Percentiles rank a stretch among this genome's conserved stretches.
Conservation (phyloP, 2,888 invertebrate species). For the Sabatieria punctata region DNA sequence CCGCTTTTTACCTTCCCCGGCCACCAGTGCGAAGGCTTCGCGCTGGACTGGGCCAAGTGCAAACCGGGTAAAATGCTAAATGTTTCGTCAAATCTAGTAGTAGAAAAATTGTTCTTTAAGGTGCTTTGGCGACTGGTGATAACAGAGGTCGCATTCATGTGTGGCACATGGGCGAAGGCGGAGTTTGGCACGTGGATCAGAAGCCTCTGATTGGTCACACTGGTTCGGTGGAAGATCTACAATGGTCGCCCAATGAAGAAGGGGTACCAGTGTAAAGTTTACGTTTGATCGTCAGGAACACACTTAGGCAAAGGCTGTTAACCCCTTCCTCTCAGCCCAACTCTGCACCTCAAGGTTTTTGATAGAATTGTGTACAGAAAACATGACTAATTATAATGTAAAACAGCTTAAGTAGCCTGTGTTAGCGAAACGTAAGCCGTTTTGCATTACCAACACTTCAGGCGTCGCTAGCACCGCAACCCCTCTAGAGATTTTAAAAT, state of each 20-base stretch:
- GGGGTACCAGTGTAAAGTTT: conserved; percentile 45
- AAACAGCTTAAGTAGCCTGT: too few species aligned
- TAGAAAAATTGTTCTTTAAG: too few species aligned
- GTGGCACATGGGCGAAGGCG: conserved; percentile 64
- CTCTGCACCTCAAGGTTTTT: too few species aligned
- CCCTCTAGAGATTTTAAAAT: too few species aligned
- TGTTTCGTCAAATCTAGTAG: too few species aligned
- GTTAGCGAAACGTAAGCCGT: too few species aligned
- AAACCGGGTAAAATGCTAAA: conserved; percentile 47
- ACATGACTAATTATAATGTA: too few species aligned
- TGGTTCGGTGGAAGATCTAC: conserved; percentile 86
- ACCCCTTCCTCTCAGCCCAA: too few species aligned
- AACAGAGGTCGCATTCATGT: conserved; percentile 78
- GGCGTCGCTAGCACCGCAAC: too few species aligned
- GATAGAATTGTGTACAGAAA: too few species aligned
- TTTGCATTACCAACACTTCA: too few species aligned
- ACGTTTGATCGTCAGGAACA: neutral
- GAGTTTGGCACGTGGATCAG: conserved; percentile 73
- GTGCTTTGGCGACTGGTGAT: conserved; percentile 73
- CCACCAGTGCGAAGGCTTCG: conserved; percentile 83
- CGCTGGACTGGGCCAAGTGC: conserved; percentile 73
- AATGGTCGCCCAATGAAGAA: conserved; percentile 91
- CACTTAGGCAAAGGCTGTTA: neutral
- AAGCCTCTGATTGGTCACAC: conserved; percentile 69
- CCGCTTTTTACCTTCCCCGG: conserved; percentile 75